phyloP scores from a whole-genome alignment of 2,113 vertebrate genomes.

The Megalops atlanticus region DNA sequence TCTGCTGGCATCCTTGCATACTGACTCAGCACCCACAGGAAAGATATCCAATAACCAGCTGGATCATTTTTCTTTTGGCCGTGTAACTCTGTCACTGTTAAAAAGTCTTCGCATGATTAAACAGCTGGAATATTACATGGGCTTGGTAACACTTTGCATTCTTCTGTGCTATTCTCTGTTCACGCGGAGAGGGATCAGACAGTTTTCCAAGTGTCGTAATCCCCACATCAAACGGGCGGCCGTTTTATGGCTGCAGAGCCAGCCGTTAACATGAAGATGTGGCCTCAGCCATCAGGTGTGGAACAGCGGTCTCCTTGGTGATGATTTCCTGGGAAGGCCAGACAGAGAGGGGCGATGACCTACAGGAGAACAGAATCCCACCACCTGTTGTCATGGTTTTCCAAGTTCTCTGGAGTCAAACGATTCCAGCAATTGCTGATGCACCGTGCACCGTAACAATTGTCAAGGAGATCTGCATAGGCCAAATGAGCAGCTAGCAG shows the following conservation, averaged over 20 bases:
- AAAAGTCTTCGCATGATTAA: background rate
- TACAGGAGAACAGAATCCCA: no score
- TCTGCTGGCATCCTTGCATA: no score
- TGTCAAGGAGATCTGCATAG: no score
- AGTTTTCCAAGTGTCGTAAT: slow-evolving; percentile 1
- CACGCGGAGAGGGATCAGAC: background rate
- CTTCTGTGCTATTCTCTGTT: background rate
- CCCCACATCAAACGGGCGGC: background rate
- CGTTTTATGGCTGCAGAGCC: background rate
- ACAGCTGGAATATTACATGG: background rate
- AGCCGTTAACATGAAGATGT: background rate
- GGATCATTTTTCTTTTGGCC: background rate
- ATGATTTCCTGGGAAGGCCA: background rate
- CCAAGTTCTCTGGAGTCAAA: no score
- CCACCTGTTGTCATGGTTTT: no score
- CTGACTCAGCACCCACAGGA: background rate
- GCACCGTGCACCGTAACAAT: no score
- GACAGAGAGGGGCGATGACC: background rate
- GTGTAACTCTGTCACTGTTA: background rate
- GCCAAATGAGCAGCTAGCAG: no score
- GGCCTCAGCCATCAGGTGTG: background rate
- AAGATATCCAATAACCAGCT: background rate
- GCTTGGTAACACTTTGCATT: background rate
- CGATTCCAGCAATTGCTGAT: no score
- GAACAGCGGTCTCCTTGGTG: background rate